phyloP scores from a whole-genome alignment of 2,888 invertebrate genomes.

The Ormyrus pomaceus region DNA sequence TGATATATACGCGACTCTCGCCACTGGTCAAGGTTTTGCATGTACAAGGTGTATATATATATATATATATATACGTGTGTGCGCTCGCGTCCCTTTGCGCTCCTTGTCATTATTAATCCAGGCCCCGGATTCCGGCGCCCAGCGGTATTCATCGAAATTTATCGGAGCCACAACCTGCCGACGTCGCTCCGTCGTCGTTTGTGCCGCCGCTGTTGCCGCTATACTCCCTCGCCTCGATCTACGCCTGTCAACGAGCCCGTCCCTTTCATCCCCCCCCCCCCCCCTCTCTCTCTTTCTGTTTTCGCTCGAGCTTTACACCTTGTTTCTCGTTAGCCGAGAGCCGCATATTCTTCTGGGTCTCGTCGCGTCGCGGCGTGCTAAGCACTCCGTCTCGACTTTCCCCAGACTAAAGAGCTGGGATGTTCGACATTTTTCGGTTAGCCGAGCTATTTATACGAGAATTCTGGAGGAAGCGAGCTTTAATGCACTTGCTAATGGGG shows the following conservation, averaged over 20 bases:
- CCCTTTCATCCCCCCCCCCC: neutral
- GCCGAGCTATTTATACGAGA: conserved; percentile 8
- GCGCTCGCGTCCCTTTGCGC: conserved; percentile 62
- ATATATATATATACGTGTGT: neutral
- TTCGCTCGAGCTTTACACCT: neutral
- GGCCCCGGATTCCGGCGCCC: conserved; percentile 28
- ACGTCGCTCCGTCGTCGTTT: neutral
- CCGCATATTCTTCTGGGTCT: neutral
- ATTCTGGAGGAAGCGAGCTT: neutral
- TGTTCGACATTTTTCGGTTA: conserved; percentile 25
- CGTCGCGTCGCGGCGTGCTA: neutral
- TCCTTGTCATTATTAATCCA: conserved; percentile 70
- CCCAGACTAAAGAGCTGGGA: neutral
- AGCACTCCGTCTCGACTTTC: neutral
- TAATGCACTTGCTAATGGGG: too few relatives aligned
- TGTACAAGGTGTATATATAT: neutral
- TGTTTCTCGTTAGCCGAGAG: conserved; percentile 22
- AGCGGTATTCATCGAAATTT: conserved; percentile 50
- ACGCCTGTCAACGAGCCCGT: conserved; percentile 19
- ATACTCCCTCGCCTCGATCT: too few relatives aligned
- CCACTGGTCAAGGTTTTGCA: conserved; percentile 18
- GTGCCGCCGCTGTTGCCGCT: neutral
- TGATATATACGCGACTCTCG: conserved; percentile 61
- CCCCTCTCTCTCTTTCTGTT: neutral
- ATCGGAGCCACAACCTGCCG: conserved; percentile 27